Evolutionary conservation across 2,797 vertebrate species (phyloP).

Genomic region (Otus scops): DNA sequence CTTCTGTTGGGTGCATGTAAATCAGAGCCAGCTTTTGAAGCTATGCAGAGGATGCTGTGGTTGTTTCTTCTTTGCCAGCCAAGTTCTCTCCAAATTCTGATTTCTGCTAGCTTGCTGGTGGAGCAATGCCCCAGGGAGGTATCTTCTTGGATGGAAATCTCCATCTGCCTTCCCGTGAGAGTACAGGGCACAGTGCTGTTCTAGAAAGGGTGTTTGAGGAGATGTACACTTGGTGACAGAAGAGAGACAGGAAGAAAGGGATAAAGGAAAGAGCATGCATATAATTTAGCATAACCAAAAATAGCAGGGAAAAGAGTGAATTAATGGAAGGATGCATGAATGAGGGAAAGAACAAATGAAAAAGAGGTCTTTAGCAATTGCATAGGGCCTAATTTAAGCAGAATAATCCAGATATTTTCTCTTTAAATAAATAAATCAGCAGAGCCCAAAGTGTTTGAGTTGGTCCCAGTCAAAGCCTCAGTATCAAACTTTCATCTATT

Average conservation of each 20-base stretch:
- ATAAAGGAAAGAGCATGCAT: background rate
- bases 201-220: background rate
- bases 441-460: background rate
- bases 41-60: background rate
- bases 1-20: background rate
- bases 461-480: conserved; percentile 27
- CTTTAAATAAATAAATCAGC: conserved; percentile 23
- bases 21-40: conserved; percentile 1
- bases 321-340: background rate
- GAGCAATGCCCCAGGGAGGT: background rate
- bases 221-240: background rate
- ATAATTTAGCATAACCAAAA: background rate
- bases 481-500: conserved; percentile 56
- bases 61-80: background rate
- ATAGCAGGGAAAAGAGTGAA: background rate
- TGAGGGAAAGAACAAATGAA: background rate
- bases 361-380: background rate
- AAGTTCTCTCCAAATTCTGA: background rate
- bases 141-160: background rate
- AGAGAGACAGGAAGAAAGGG: background rate
- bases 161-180: background rate
- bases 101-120: background rate
- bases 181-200: background rate
- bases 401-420: conserved; percentile 3
- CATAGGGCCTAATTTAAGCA: conserved; percentile 17